Evolutionary conservation across 2,113 vertebrate genomes (phyloP), one percentile per base, ranked within the genome.

Genomic region (Geothlypis trichas): DNA sequence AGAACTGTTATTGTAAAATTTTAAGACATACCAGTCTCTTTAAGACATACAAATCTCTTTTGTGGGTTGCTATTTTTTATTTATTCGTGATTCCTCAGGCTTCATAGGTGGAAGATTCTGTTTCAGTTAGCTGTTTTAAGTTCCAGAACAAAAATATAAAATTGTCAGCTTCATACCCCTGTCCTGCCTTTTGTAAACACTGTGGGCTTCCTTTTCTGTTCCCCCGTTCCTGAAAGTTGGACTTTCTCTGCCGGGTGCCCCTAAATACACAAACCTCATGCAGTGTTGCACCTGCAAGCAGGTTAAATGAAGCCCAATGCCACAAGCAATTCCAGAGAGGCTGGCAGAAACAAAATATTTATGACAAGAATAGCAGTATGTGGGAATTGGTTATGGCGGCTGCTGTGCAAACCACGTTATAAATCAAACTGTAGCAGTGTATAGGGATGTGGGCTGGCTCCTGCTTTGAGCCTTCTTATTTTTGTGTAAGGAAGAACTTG

Each of bases 351-450:
- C 4, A 2, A 76, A 61, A 31, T 49, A 24, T 69, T 87, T 76
- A 13, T 33, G 15, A 9, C 31, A 44, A 58, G n/a, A 72, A 4
- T 61, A 82, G 20, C 55, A 44, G 24, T 7, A 6, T 51, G 52
- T 66, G 63, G 49, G 28, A 66, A 20, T 31, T 80, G 59, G 51
- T 69, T 62, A 49, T 66, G 30, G 11, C 55, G 28, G 27, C 54
- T 88, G 13, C 20, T 0, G 1, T 77, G 76, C 59, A 58, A 51
- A 58, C 13, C 28, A 37, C 0, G 0, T 33, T 51, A 4, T 7
- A 19, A 77, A 31, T 86, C 18, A 31, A 47, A 31, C 27, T 35
- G 8, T 24, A 37, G 21, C 41, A 62, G 31, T 4, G 2, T 35
- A 30, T 54, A 39, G 51, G 24, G 9, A 1, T 22, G 13, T 18